Percentiles rank a stretch among this genome's conserved stretches.
Evolutionary conservation across 2,888 invertebrate species (phyloP).

Genomic region (Eristalis intricaria): DNA sequence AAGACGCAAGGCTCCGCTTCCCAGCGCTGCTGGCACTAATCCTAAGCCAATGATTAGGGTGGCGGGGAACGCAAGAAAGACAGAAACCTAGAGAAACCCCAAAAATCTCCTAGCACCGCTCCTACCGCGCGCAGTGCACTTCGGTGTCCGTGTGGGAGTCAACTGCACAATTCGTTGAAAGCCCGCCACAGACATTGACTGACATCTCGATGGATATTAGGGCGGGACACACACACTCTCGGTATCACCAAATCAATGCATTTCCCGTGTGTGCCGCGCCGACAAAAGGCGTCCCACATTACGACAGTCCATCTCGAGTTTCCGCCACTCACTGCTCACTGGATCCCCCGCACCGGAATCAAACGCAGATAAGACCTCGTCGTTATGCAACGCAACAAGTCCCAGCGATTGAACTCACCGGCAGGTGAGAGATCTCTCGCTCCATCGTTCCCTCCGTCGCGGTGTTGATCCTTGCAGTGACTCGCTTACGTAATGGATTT

Average conservation of each 20-base stretch:
- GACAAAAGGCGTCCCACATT: constrained; percentile 57
- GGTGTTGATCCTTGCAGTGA: constrained; percentile 25
- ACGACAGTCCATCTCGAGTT: constrained; percentile 63
- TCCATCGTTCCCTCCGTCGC: neutral
- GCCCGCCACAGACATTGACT: constrained; percentile 56
- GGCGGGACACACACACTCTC: constrained; percentile 50
- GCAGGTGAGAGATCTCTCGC: constrained; percentile 28
- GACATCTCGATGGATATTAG: constrained; percentile 69
- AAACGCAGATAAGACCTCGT: constrained; percentile 44
- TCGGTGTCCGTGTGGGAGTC: constrained; percentile 56
- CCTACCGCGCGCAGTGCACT: constrained; percentile 31
- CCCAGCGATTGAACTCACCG: constrained; percentile 14
- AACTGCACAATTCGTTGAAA: constrained; percentile 43
- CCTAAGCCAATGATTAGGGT: constrained; percentile 27
- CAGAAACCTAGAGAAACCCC: constrained; percentile 13
- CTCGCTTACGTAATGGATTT: constrained; percentile 60
- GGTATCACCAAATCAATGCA: constrained; percentile 45
- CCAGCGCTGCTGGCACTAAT: constrained; percentile 36
- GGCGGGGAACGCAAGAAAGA: neutral
- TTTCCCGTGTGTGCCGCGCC: constrained; percentile 33
- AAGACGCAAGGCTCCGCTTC: constrained; percentile 29
- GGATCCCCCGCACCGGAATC: constrained; percentile 43
- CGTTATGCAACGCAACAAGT: constrained; percentile 45
- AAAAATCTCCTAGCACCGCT: constrained; percentile 2
- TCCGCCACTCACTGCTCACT: constrained; percentile 5